phyloP scores from a whole-genome alignment of 1,140 invertebrate species.

The Gryllus bimaculatus region DNA sequence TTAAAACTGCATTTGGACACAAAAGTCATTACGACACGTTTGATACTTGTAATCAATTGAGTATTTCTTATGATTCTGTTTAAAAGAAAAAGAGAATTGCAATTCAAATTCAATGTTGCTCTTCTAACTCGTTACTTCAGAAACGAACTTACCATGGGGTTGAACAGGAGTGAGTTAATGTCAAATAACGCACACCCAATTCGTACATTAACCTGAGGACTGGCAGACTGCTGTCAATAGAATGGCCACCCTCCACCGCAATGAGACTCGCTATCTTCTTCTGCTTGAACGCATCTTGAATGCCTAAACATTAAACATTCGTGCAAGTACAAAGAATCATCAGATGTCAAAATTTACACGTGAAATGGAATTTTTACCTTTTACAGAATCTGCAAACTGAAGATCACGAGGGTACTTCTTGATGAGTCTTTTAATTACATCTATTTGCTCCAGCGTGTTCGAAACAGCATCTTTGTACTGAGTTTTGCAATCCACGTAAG shows the following conservation, averaged over 20 bases:
- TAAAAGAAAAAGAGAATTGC: no score
- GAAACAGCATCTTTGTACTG: constrained; percentile 65
- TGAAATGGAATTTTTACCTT: constrained; percentile 24
- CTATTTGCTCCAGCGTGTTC: constrained; percentile 66
- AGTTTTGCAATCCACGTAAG: constrained; percentile 46
- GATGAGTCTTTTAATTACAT: constrained; percentile 57
- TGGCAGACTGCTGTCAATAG: constrained; percentile 54
- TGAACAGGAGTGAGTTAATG: constrained; percentile 68
- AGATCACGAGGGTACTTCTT: constrained; percentile 38
- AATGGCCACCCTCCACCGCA: constrained; percentile 73
- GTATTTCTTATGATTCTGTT: no score
- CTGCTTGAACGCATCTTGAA: constrained; percentile 62
- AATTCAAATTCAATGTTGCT: no score
- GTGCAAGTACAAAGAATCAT: no score
- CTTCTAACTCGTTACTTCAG: no score
- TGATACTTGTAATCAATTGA: no score
- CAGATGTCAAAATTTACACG: no score
- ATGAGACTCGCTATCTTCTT: constrained; percentile 73
- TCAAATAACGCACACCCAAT: constrained; percentile 62
- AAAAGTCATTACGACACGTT: no score
- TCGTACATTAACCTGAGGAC: constrained; percentile 58
- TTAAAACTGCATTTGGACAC: no score
- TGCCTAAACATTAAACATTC: constrained; percentile 21
- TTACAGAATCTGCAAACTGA: constrained; percentile 36
- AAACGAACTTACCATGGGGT: constrained; percentile 48